Evolutionary conservation across 2,888 invertebrate species (phyloP).

Genomic region (Dryocosmus kuriphilus): DNA sequence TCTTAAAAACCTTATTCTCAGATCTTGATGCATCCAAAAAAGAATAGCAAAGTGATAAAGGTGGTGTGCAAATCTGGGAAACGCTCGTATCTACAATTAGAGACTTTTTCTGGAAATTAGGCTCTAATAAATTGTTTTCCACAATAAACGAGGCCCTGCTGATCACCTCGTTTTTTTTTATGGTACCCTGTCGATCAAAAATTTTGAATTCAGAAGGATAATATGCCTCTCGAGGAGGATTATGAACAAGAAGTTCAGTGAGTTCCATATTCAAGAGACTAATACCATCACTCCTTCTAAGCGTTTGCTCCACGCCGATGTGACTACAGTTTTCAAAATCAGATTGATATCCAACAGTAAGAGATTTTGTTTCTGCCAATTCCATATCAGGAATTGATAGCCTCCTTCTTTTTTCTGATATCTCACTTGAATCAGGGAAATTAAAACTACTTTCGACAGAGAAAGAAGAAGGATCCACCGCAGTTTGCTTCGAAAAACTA

Average conservation of each 20-base stretch:
- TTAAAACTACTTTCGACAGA: background rate
- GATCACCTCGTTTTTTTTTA: background rate
- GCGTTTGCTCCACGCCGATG: background rate
- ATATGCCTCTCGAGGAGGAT: no score
- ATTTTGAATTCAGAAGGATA: background rate
- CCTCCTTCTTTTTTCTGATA: background rate
- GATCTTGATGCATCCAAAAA: background rate
- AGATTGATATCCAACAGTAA: background rate
- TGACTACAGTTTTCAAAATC: constrained; percentile 1
- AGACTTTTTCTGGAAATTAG: background rate
- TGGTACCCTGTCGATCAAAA: background rate
- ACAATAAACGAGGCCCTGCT: background rate
- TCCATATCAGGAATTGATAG: background rate
- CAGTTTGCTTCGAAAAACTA: background rate
- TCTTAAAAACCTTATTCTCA: background rate
- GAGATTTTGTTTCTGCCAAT: background rate
- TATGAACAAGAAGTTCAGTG: background rate
- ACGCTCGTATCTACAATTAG: background rate
- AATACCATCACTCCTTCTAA: background rate
- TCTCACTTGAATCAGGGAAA: background rate
- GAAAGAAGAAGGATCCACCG: background rate
- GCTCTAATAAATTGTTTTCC: background rate
- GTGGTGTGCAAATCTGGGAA: no score
- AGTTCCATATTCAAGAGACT: background rate
- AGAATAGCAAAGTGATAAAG: background rate